Percentiles rank a stretch among this genome's conserved stretches.
Evolutionary conservation across 2,888 invertebrate genomes (phyloP).

Genomic region (Rotaria magnacalcarata): DNA sequence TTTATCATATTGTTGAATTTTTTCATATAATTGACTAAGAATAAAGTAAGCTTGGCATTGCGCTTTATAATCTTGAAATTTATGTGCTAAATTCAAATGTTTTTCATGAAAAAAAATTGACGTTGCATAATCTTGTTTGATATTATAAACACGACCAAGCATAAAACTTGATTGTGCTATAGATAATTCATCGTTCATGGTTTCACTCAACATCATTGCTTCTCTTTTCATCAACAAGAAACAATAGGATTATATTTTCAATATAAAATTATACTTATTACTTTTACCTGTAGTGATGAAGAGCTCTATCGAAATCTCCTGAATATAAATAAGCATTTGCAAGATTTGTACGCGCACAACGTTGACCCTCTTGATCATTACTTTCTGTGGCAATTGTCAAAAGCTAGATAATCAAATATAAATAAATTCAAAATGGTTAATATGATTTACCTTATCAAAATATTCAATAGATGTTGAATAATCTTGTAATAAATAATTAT

Average conservation of each 20-base stretch:
- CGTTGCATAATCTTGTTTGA: constrained; percentile 77
- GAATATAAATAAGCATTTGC: constrained; percentile 94
- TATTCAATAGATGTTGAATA: constrained; percentile 85
- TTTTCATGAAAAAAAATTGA: constrained; percentile 89
- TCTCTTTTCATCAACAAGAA: constrained; percentile 58
- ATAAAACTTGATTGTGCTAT: constrained; percentile 97
- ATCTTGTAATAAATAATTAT: constrained; percentile 84
- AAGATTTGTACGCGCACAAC: constrained; percentile 87
- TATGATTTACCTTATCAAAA: constrained; percentile 71
- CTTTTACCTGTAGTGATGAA: constrained; percentile 80
- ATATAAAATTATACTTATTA: constrained; percentile 56
- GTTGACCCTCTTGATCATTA: constrained; percentile 85
- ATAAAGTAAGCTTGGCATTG: constrained; percentile 54
- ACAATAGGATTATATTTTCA: too few species aligned
- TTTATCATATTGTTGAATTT: background rate
- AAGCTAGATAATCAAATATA: constrained; percentile 60
- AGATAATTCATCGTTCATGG: constrained; percentile 82
- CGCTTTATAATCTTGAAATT: constrained; percentile 61
- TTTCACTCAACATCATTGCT: constrained; percentile 81
- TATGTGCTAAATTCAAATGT: constrained; percentile 72
- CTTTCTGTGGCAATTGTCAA: constrained; percentile 84
- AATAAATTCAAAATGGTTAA: too few species aligned
- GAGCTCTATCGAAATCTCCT: constrained; percentile 88
- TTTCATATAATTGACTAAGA: constrained; percentile 35
- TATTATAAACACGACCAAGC: constrained; percentile 88